Conservation (phyloP, 2,797 vertebrate species). For the Limnodromus scolopaceus region DNA sequence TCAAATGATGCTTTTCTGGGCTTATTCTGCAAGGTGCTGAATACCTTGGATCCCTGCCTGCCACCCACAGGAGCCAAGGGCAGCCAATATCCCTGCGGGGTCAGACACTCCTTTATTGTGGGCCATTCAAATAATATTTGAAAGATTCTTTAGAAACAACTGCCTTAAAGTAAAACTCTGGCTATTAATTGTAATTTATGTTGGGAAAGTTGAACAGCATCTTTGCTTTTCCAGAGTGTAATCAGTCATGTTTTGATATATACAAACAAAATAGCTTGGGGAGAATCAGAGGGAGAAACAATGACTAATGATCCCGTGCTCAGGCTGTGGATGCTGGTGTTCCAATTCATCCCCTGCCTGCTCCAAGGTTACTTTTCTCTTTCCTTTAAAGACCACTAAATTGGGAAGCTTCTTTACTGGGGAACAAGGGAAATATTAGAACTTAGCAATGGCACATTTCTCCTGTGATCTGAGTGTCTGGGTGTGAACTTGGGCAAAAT, state of each 20-base stretch:
- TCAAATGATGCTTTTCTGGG: background rate
- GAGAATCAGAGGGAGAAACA: slow-evolving; percentile 2
- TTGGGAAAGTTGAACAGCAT: background rate
- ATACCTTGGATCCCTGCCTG: background rate
- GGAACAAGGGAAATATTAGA: background rate
- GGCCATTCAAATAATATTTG: background rate
- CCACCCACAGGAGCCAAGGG: background rate
- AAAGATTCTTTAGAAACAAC: background rate
- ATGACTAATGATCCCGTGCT: background rate
- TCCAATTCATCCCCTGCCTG: background rate
- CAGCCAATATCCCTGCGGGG: background rate
- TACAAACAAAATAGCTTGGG: slow-evolving; percentile 18
- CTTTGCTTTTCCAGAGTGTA: background rate
- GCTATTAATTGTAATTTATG: slow-evolving; percentile 27
- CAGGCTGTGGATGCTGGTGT: background rate
- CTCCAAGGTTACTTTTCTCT: background rate
- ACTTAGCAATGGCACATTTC: background rate
- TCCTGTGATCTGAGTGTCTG: background rate
- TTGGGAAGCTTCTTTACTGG: background rate
- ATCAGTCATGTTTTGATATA: slow-evolving; percentile 39
- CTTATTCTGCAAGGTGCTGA: background rate
- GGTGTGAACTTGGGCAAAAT: background rate
- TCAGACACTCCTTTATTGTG: accelerated
- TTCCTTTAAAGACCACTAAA: background rate
- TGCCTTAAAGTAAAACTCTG: background rate